These are phyloP conservation scores for Meliscaeva auricollis DNA, from an alignment of 2,888 invertebrate species.

Conservation along the genomic window DNA sequence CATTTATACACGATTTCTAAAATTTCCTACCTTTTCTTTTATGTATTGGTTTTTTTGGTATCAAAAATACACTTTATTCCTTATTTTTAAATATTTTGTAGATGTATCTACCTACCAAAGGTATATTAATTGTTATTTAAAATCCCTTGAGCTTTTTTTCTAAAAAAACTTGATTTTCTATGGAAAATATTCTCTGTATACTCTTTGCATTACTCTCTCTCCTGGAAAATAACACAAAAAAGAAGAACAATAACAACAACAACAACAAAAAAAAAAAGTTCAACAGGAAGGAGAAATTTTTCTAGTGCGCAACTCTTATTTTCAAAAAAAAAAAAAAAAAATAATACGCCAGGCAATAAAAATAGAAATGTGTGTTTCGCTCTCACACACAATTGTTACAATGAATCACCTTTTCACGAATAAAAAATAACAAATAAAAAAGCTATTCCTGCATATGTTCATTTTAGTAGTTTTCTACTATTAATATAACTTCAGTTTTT, in stretches of 20 bases:
- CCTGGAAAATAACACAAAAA: conserved; percentile 8
- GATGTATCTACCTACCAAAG: background rate
- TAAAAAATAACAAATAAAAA: conserved; percentile 11
- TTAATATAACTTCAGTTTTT: conserved; percentile 1
- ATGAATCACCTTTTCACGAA: conserved; percentile 53
- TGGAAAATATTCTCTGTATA: conserved; percentile 42
- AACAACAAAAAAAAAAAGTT: conserved; percentile 16
- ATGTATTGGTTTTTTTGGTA: no score
- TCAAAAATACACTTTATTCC: background rate
- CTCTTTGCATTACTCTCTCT: conserved; percentile 24
- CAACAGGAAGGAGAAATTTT: conserved; percentile 63
- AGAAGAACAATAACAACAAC: no score
- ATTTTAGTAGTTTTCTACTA: conserved; percentile 2
- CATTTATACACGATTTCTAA: no score
- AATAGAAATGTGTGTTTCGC: conserved; percentile 69
- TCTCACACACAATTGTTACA: conserved; percentile 55
- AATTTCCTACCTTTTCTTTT: no score
- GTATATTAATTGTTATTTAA: conserved; percentile 23
- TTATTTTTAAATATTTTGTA: conserved; percentile 7
- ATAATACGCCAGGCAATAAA: conserved; percentile 64
- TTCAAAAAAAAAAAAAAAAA: background rate
- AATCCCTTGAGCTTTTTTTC: conserved; percentile 51
- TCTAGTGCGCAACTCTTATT: conserved; percentile 72
- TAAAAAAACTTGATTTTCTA: conserved; percentile 46
- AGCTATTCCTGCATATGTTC: conserved; percentile 58